Base-by-base conservation (phyloP, 2,113 vertebrate genomes). In the Tetrao urogallus region DNA sequence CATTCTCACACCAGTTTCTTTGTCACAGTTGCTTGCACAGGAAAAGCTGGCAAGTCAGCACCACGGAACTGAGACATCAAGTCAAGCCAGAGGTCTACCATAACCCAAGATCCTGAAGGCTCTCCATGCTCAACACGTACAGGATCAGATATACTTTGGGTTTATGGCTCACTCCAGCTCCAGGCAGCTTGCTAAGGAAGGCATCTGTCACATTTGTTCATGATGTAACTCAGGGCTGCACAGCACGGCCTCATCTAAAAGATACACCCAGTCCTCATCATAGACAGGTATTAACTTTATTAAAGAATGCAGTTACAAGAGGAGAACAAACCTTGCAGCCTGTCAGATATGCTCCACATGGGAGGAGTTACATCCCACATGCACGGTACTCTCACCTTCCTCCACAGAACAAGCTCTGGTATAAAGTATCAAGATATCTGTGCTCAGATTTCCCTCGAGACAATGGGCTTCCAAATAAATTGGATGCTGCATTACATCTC, bases 401-500 rank as follows among this genome's bases (percentile, higher is more conserved):
- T 72, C 32, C n/a, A 82, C 38, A 76, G 60, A 92, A 81, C 13
- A 79, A 32, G 13, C 8, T 70, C 48, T 13, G 16, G 9, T 56
- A 88, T 42, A 72, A 94, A 83, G 48, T 34, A 87, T 65, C 65
- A 80, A 47, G 25, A 58, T 84, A 92, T 70, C 54, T 80, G 13
- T 90, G 60, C 52, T 82, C 71, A 76, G 45, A 73, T 81, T 78
- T 72, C 73, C 60, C 40, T 65, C 34, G 42, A 92, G 87, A 94
- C 19, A 58, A 54, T 14, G 28, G 3, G n/a, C 82, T 91, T 95
- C 90, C 79, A 96, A 84, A 94, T 89, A 95, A 95, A 94, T 79
- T 91, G 78, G 72, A 76, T 78, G 32, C 78, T 92, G 65, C 19
- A 36, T 86, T 93, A 92, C 77, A 92, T 83, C 22, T 93, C 43